Base-by-base conservation (phyloP, 1,140 invertebrate species). In the Drosophila kepulauana region DNA sequence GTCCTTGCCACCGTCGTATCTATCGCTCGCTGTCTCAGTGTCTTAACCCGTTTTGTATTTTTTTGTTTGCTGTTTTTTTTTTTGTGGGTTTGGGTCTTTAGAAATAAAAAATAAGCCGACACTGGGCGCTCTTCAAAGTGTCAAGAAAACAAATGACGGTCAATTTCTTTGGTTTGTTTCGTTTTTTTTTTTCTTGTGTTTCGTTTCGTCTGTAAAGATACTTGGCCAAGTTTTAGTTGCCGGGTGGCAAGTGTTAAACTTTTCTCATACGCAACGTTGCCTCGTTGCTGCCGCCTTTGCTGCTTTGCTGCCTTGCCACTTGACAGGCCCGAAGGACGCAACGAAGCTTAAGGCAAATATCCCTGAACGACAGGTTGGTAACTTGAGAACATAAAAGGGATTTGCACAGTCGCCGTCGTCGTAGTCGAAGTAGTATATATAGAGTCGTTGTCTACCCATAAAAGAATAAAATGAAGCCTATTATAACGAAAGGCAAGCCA, bases 71-170 rank as follows among this genome's bases (percentile, higher is more conserved):
- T 1, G 2, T 46, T 13, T 48, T 15, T 48, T 48, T 11, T 49
- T 16, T 11, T 49, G 1, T 30, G 2, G n/a, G 20, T n/a, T 52
- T 15, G 20, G 76, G 61, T 69, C 74, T 63, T 63, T 62, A 49
- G n/a, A 72, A 62, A 77, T 69, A 78, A 75, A 78, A 62, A 78
- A 85, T 86, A 81, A 80, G 67, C 75, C 64, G 75, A 63, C 67
- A 65, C 66, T 75, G 69, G 77, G 30, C 71, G 73, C 84, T 78
- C 82, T 87, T 86, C 86, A 73, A 82, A 87, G 80, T 87, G 84
- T 88, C 84, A 84, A 80, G 78, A 88, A 88, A 88, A 87, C 84
- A 87, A 87, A 87, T 87, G 84, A 88, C 84, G 84, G 84, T 87
- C 77, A 84, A 79, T 89, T 76, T 72, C 58, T 62, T 70, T 15